Evolutionary conservation across 1,140 invertebrate species (phyloP), one percentile per base, ranked within the genome.

Genomic region (Rhysida immarginata): DNA sequence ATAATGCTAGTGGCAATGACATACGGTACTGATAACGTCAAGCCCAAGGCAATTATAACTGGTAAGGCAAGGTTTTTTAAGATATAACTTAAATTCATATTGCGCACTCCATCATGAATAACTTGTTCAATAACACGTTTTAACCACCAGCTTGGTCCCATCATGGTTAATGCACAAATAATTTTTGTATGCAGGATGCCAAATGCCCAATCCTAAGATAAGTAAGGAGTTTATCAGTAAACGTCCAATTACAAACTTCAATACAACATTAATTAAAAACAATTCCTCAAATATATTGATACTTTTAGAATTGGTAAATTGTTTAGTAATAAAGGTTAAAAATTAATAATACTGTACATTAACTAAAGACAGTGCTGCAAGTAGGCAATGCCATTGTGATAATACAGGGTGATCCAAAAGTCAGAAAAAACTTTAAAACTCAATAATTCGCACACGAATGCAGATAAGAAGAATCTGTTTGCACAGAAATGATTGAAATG

Each of bases 131-230:
- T 84, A 1, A 87, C 87, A 2, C 84, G 74, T 46, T 92, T 84
- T 53, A 99, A 73, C 67, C 83, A 82, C 85, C 93, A 97, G 66
- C 97, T 92, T 0, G 94, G 95, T 0, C 92, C 92, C 90, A 98
- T 97, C 78, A 98, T 86, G 0, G 89, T 92, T 2, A 96, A 73
- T 1, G 91, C 95, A 63, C 90, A 94, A n/a, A 93, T 85, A 56
- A 98, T 97, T 75, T 99, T 99, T 1, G 92, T 95, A 67, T 97
- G 96, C 0, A 98, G 74, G 5, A 98, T 89, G 13, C 96, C 95
- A 2, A 97, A 73, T 0, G 92, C 92, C 93, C 92, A 98, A 71
- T 96, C 90, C 76, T 96, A 58, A 18, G 16, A 54, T 13, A 2
- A 2, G 18, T n/a, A 2, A 45, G 29, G 29, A 8, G 29, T 35